phyloP scores from a whole-genome alignment of 2,113 vertebrate species.

The Epinephelus cyanopodus region DNA sequence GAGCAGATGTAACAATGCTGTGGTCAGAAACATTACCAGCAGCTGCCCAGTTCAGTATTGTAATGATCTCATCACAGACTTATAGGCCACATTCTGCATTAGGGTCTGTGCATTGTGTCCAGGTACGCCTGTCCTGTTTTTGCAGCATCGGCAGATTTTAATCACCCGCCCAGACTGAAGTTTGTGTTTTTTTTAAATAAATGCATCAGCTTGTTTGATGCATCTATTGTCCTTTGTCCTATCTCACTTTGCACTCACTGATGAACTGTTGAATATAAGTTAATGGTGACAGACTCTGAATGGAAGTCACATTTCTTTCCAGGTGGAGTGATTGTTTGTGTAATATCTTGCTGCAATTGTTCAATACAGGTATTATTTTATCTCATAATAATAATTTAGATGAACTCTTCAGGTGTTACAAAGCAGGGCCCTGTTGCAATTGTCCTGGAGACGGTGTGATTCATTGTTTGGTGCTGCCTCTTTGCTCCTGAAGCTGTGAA shows the following conservation, averaged over 20 bases:
- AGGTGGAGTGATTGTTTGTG: neutral
- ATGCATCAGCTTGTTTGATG: neutral
- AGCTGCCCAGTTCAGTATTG: neutral
- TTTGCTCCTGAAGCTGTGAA: slow-evolving; percentile 59
- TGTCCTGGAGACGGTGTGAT: slow-evolving; percentile 3
- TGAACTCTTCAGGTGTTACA: neutral
- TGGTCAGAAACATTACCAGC: neutral
- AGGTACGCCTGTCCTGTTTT: slow-evolving; percentile 43
- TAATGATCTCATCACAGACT: neutral
- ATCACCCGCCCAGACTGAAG: neutral
- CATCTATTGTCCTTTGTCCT: neutral
- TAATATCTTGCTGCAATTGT: neutral
- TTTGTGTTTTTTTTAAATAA: neutral
- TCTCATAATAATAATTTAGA: neutral
- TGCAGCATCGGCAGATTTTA: slow-evolving; percentile 50
- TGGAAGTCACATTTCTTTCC: neutral
- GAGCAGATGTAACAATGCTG: slow-evolving; percentile 1
- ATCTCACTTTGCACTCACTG: neutral
- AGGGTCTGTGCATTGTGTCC: neutral
- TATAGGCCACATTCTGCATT: neutral
- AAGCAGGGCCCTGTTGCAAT: neutral
- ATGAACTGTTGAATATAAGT: slow-evolving; percentile 42
- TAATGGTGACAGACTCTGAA: neutral
- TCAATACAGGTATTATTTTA: neutral
- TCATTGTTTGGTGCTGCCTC: slow-evolving; percentile 26